Percentiles rank a stretch among this genome's conserved stretches.
These are phyloP conservation scores for Cephus cinctus DNA, from an alignment of 1,140 invertebrate species.

Conservation along the genomic window DNA sequence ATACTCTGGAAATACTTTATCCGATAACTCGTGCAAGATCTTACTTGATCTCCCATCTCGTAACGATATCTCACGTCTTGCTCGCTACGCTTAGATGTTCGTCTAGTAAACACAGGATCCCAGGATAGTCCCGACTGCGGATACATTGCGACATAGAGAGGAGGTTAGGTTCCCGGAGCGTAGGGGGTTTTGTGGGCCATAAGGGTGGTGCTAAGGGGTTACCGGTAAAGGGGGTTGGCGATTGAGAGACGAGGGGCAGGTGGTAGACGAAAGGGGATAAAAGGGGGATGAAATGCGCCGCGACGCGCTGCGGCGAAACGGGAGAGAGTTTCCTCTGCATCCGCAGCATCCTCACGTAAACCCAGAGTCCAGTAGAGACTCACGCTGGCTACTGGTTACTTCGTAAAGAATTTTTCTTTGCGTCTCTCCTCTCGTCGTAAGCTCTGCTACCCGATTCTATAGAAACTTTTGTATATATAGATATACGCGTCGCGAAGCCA, in stretches of 20 bases:
- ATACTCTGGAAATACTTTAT: no score
- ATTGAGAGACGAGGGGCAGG: constrained; percentile 8
- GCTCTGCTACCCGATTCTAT: no score
- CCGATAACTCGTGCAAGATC: no score
- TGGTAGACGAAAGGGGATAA: not conserved
- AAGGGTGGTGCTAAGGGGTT: constrained; percentile 8
- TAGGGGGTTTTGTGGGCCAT: constrained; percentile 28
- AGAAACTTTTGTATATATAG: no score
- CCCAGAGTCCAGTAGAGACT: constrained; percentile 16
- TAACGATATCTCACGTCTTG: no score
- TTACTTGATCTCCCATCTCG: no score
- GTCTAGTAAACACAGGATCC: no score
- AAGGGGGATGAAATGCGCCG: constrained; percentile 34
- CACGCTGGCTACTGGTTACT: constrained; percentile 24
- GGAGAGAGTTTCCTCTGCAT: constrained; percentile 31
- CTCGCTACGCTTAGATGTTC: no score
- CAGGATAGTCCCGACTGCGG: constrained; percentile 44
- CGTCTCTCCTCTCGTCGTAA: no score
- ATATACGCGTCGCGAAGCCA: no score
- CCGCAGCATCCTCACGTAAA: constrained; percentile 42
- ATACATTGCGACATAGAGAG: constrained; percentile 52
- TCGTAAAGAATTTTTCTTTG: no score
- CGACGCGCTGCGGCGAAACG: constrained; percentile 42
- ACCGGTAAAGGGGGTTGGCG: constrained; percentile 21
- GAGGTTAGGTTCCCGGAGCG: constrained; percentile 23